phyloP scores from a whole-genome alignment of 2,888 invertebrate genomes.

The Dyspetes luteomarginatus region DNA sequence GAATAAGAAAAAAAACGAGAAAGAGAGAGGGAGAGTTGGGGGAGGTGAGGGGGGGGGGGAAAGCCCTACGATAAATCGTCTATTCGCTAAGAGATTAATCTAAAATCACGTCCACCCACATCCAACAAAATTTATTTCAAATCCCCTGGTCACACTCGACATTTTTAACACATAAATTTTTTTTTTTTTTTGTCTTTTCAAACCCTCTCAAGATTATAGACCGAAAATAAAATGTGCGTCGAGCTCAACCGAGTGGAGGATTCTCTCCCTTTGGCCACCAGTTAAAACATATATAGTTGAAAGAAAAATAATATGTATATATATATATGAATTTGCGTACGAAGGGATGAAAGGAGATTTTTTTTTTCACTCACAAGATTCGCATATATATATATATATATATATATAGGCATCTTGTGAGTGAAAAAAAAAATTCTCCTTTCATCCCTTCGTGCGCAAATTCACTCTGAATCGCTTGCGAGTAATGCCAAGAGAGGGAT shows the following conservation, averaged over 20 bases:
- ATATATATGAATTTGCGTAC: background rate
- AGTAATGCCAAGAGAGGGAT: background rate
- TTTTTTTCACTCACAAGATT: background rate
- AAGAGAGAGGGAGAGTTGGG: no score
- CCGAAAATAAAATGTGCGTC: background rate
- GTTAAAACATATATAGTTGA: background rate
- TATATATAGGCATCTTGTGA: background rate
- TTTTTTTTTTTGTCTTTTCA: no score
- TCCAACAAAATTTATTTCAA: slow-evolving; percentile 18
- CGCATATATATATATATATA: background rate
- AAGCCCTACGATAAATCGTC: slow-evolving; percentile 50
- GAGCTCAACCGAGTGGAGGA: background rate
- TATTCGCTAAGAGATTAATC: slow-evolving; percentile 52
- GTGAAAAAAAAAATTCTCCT: background rate
- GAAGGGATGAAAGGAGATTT: background rate
- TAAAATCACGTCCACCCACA: slow-evolving; percentile 55
- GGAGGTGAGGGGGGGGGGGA: no score
- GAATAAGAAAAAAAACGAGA: background rate
- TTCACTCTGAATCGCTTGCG: slow-evolving; percentile 44
- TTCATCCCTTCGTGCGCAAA: slow-evolving; percentile 16
- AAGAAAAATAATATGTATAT: background rate
- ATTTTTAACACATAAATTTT: slow-evolving; percentile 14
- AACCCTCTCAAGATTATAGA: background rate
- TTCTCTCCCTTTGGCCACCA: background rate
- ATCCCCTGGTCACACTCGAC: background rate